Conservation (phyloP, 2,888 invertebrate species). For the Epistrophella euchroma region DNA sequence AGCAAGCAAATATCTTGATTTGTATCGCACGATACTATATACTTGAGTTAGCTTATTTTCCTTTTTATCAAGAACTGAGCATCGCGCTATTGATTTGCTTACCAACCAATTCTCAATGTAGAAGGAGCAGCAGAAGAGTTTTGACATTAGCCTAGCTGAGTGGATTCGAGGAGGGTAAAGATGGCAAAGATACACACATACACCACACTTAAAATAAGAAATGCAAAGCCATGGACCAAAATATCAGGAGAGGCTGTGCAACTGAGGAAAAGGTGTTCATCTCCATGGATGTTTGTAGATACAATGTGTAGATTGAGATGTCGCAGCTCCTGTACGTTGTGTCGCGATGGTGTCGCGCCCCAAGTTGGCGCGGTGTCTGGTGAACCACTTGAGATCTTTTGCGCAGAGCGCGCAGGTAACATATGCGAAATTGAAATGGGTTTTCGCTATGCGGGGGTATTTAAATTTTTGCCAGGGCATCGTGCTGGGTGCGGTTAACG, state of each 20-base stretch:
- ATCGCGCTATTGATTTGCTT: slow-evolving; percentile 69
- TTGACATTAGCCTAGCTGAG: slow-evolving; percentile 72
- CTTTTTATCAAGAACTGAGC: slow-evolving; percentile 65
- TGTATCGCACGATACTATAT: slow-evolving; percentile 65
- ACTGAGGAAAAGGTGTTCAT: slow-evolving; percentile 55
- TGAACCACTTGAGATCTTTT: slow-evolving; percentile 40
- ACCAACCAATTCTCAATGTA: slow-evolving; percentile 22
- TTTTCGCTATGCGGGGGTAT: slow-evolving; percentile 62
- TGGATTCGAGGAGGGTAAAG: slow-evolving; percentile 38
- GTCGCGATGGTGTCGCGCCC: slow-evolving; percentile 66
- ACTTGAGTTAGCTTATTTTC: slow-evolving; percentile 53
- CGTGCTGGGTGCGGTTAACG: slow-evolving; percentile 71
- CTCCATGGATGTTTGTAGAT: slow-evolving; percentile 69
- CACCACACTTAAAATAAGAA: slow-evolving; percentile 26
- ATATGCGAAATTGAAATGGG: slow-evolving; percentile 74
- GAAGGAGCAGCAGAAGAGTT: slow-evolving; percentile 35
- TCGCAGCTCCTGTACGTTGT: slow-evolving; percentile 73
- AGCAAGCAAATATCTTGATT: slow-evolving; percentile 70
- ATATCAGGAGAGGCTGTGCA: slow-evolving; percentile 6
- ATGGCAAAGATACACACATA: slow-evolving; percentile 58
- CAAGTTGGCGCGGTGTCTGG: slow-evolving; percentile 49
- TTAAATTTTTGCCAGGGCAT: slow-evolving; percentile 64
- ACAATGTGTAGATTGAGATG: slow-evolving; percentile 76
- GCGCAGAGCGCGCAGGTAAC: slow-evolving; percentile 45
- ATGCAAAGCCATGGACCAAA: slow-evolving; percentile 47